Evolutionary conservation across 2,797 vertebrate species (phyloP).

Genomic region (Cygnus olor): DNA sequence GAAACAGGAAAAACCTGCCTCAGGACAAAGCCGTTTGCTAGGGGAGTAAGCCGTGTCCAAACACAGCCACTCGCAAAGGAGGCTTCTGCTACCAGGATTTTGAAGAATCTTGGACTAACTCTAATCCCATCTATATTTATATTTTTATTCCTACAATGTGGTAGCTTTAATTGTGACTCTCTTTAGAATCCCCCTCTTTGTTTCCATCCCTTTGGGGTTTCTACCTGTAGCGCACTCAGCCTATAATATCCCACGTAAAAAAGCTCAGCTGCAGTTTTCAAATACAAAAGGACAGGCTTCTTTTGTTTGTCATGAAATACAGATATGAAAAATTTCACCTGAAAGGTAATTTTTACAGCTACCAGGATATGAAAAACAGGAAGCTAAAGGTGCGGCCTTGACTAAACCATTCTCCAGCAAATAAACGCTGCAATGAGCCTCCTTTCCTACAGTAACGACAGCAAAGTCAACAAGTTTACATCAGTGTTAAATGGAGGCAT

Average conservation of each 20-base stretch:
- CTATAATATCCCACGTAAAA: background rate
- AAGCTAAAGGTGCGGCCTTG: background rate
- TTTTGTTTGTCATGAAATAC: background rate
- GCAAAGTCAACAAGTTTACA: constrained; percentile 24
- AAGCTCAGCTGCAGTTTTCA: background rate
- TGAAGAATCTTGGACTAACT: background rate
- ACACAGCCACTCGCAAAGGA: constrained; percentile 33
- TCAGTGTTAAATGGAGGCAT: background rate
- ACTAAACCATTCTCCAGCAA: background rate
- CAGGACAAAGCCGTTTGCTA: constrained; percentile 42
- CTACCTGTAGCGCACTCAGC: background rate
- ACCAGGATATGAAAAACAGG: background rate
- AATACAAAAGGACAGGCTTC: background rate
- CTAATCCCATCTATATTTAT: background rate
- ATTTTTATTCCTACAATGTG: background rate
- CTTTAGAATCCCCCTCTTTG: background rate
- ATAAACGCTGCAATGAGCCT: background rate
- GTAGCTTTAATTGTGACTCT: background rate
- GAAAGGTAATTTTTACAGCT: constrained; percentile 8
- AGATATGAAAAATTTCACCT: background rate
- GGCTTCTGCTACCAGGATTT: background rate
- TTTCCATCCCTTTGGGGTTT: background rate
- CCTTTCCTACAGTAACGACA: background rate
- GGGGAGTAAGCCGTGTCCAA: constrained; percentile 45
- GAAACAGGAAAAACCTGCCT: constrained; percentile 71